Evolutionary conservation across 2,797 vertebrate genomes (phyloP), one percentile per base, ranked within the genome.

Genomic region (Lepidocolaptes lacrymiger): DNA sequence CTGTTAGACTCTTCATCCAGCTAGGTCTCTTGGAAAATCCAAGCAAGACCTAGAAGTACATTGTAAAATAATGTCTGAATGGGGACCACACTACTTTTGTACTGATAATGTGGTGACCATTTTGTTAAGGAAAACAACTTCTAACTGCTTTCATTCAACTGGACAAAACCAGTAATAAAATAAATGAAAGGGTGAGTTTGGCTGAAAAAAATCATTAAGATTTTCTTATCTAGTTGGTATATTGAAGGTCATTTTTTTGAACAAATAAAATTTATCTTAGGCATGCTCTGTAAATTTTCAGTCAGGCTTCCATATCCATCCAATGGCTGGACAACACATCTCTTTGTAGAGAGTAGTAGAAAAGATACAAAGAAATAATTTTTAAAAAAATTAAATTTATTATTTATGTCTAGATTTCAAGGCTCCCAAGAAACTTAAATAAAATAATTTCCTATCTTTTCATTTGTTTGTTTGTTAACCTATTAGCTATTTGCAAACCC

Each of bases 1-100:
- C 71, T 72, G 92, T 78, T 84, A 88, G 83, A 73, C 71, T 76
- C 67, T 91, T 93, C 80, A 94, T 89, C 43, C 63, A 66, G 39
- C 28, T 51, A 79, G 58, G 62, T 91, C 86, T 86, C 88, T 69
- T 66, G 67, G 63, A 91, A 95, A 92, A 82, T 41, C 27, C 59
- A 85, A 73, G 63, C 48, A 95, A 72, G 49, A 76, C 23, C 19
- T 73, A 9, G 27, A 69, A 84, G 36, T 16, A 69, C n/a, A 44
- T 67, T 85, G 80, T 90, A 93, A 91, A 95, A 73, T 44, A 27
- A 11, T 30, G 22, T 73, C 55, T 92, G 39, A 75, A 62, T 49
- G 28, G 36, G 43, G n/a, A 76, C 55, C 5, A 4, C 62, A 78
- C 69, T 87, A 32, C 28, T 79, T 87, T 56, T 66, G 6, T 59